Conservation (phyloP, 2,113 vertebrate genomes). For the Chionomys nivalis region DNA sequence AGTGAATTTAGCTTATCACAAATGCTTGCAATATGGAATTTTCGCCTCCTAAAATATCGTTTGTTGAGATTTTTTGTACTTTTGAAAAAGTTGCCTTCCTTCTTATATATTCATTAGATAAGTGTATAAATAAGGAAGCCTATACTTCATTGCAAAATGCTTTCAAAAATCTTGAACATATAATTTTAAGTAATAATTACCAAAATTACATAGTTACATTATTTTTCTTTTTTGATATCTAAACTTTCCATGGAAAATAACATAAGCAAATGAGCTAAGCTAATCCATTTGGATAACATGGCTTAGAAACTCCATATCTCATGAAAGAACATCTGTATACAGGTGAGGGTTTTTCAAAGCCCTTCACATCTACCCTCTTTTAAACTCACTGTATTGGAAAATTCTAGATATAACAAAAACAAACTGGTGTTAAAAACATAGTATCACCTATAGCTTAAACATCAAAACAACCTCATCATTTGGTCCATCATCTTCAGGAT, state of each 20-base stretch:
- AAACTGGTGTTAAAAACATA: background rate
- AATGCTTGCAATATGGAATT: background rate
- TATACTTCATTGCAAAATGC: background rate
- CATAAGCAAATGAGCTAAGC: background rate
- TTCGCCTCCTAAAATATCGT: background rate
- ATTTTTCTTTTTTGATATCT: conserved; percentile 14
- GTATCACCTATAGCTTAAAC: background rate
- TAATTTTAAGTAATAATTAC: conserved; percentile 17
- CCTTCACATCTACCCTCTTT: background rate
- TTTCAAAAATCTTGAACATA: conserved; percentile 1
- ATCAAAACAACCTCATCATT: background rate
- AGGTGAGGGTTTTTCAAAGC: background rate
- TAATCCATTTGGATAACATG: conserved; percentile 4
- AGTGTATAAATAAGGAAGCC: background rate
- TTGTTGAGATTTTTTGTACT: background rate
- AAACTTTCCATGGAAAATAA: background rate
- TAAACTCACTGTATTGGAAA: background rate
- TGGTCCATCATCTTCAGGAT: background rate
- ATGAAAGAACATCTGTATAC: background rate
- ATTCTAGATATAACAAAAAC: background rate
- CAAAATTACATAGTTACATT: background rate
- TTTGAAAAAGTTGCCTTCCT: background rate
- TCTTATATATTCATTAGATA: background rate
- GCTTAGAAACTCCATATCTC: background rate
- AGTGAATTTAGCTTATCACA: conserved; percentile 10